phyloP scores from a whole-genome alignment of 2,113 vertebrate genomes.

The Epinephelus moara region DNA sequence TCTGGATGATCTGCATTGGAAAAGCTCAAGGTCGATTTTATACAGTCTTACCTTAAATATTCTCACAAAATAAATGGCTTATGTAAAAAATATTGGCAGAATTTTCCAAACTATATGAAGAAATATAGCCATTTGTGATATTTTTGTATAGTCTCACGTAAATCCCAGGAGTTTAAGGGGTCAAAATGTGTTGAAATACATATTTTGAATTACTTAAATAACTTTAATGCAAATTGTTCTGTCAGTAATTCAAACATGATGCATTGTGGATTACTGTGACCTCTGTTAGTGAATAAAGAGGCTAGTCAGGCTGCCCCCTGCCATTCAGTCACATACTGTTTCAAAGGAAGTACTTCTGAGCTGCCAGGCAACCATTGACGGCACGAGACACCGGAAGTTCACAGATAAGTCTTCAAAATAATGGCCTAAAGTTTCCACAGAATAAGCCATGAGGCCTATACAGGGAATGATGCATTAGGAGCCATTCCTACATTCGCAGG shows the following conservation, averaged over 20 bases:
- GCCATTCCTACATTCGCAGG: neutral
- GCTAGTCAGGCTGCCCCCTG: constrained; percentile 21
- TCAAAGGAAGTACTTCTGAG: constrained; percentile 57
- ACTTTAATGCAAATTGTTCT: neutral
- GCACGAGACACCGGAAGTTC: constrained; percentile 32
- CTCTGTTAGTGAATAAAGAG: constrained; percentile 14
- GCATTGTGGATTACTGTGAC: constrained; percentile 13
- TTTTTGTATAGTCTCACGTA: neutral
- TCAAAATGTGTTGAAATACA: neutral
- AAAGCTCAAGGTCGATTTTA: neutral
- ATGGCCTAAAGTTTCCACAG: neutral
- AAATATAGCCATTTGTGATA: neutral
- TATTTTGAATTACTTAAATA: neutral
- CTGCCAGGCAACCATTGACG: constrained; percentile 26
- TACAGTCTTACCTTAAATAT: neutral
- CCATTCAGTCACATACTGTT: neutral
- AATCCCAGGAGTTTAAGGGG: neutral
- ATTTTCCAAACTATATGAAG: neutral
- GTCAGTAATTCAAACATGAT: constrained; percentile 23
- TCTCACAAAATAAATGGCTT: neutral
- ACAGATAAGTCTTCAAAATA: constrained; percentile 60
- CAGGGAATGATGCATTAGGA: neutral
- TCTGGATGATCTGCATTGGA: neutral
- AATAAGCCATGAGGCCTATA: neutral
- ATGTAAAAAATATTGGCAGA: neutral